These are phyloP conservation scores for Cirrhinus molitorella DNA, from an alignment of 2,797 vertebrate species.

Conservation along the genomic window DNA sequence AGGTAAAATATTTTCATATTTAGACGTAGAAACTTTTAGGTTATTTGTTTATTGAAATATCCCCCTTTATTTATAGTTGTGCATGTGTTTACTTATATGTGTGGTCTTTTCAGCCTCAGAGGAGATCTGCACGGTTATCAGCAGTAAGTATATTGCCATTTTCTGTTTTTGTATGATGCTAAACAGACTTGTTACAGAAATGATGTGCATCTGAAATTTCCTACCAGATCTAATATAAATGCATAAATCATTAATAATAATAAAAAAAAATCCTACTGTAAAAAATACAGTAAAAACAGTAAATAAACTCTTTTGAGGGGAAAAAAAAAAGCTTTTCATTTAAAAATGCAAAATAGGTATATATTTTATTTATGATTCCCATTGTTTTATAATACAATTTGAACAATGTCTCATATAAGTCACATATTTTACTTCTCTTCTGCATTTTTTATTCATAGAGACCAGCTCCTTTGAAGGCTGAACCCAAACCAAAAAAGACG, in stretches of 20 bases:
- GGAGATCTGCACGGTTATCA: conserved; percentile 92
- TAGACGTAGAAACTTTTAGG: neutral
- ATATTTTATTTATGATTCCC: neutral
- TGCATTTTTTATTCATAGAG: conserved; percentile 72
- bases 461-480: conserved; percentile 81
- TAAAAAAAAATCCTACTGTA: neutral
- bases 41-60: neutral
- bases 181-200: neutral
- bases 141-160: conserved; percentile 80
- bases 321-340: too few species aligned
- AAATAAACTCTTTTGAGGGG: neutral
- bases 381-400: neutral
- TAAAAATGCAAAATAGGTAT: neutral
- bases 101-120: conserved; percentile 85
- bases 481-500: conserved; percentile 90
- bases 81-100: neutral
- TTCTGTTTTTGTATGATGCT: too few species aligned
- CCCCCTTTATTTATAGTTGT: neutral
- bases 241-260: neutral
- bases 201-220: neutral
- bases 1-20: conserved; percentile 73
- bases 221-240: neutral
- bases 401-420: neutral
- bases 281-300: neutral
- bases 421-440: too few species aligned